Base-by-base conservation (phyloP, 2,113 vertebrate species). In the Cheilinus undulatus region DNA sequence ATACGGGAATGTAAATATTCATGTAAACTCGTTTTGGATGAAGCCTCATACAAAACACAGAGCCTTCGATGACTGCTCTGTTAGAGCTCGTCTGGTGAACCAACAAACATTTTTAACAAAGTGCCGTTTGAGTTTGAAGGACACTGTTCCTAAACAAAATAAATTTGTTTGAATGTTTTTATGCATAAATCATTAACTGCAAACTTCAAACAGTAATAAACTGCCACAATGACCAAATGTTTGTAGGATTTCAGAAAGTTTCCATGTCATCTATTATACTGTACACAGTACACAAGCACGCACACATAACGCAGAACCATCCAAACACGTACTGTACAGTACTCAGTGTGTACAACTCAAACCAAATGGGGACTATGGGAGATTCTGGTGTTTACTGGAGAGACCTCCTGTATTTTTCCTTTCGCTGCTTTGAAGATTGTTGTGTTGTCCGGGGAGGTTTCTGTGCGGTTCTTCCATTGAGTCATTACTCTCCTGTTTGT, bases 201-300 rank as follows among this genome's bases (percentile, higher is more conserved):
- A 46, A 79, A 92, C 86, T 88, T 89, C 82, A 90, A 89, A 82
- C 34, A 11, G 73, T 73, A 85, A 85, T 89, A 80, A 86, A 84
- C 72, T 59, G 70, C 83, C 85, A 83, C 80, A 80, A 70, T 69
- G 61, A 75, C 84, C 76, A 50, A 73, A 90, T 89, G 83, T 89
- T 90, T 90, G 82, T 74, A 60, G 74, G 81, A 70, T 80, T 75
- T 83, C 69, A 67, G 78, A 86, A 85, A 79, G 76, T 88, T 89
- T 89, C 84, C 82, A 84, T 82, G 83, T 83, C 74, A 67, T 80
- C 61, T 59, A 82, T 87, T 86, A 68, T 51, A 73, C 70, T 69
- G 74, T 75, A 84, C 76, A 86, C 82, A 87, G 69, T 71, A 28
- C 26, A 46, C 67, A 36, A 38, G 34, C 57, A 43, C 4, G 15